Percentiles rank a stretch among this genome's conserved stretches.
Conservation (phyloP, 2,888 invertebrate species). For the Amphipoea lucens region DNA sequence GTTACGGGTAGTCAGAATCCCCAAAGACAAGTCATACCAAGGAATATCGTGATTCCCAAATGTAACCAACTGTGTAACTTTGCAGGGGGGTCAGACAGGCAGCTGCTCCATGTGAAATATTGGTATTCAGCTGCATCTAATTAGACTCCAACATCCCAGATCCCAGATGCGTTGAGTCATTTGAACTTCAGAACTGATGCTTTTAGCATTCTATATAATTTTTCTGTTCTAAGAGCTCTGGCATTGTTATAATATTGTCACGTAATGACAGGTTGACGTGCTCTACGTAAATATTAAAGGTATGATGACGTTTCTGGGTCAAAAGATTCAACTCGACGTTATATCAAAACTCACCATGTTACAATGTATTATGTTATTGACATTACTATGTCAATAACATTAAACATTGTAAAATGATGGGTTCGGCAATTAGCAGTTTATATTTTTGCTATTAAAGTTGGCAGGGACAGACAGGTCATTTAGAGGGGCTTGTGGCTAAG, state of each 20-base stretch:
- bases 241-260: neutral
- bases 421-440: no score
- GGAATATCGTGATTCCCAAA: neutral
- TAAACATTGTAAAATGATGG: no score
- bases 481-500: no score
- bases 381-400: no score
- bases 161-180: neutral
- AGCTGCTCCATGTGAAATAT: neutral
- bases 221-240: neutral
- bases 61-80: neutral
- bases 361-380: neutral
- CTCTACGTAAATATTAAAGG: neutral
- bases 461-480: no score
- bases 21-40: neutral
- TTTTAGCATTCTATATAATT: neutral
- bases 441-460: no score
- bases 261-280: neutral
- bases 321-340: neutral
- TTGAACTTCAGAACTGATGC: neutral
- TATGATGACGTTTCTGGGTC: conserved; percentile 11
- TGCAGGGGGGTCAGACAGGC: neutral
- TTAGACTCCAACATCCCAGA: neutral
- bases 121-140: neutral
- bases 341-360: neutral
- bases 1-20: neutral